These are phyloP conservation scores for Hyperopisus bebe DNA, from an alignment of 2,113 vertebrate species.

Conservation along the genomic window DNA sequence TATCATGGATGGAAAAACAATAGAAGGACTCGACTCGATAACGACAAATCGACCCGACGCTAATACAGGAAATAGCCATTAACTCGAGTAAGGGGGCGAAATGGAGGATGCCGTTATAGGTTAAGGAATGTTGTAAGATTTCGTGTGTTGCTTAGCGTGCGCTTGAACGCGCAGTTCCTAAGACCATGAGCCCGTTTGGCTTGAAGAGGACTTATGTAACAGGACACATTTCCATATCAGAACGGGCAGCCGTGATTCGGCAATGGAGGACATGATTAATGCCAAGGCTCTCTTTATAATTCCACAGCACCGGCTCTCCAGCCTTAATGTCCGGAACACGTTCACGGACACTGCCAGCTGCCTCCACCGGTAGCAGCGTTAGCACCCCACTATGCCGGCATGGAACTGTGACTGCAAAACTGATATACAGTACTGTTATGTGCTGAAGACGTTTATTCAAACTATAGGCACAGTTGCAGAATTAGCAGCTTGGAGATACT, in stretches of 20 bases:
- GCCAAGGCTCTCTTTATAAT: background rate
- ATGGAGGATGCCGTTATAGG: background rate
- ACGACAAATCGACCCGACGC: background rate
- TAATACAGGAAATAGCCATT: background rate
- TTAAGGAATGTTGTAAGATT: background rate
- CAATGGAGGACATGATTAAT: background rate
- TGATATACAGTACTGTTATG: background rate
- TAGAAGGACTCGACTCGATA: background rate
- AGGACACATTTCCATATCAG: background rate
- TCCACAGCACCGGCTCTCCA: background rate
- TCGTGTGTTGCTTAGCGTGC: background rate
- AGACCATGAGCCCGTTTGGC: background rate
- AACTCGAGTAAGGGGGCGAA: no score
- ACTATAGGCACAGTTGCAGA: background rate
- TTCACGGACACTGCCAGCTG: background rate
- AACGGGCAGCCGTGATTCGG: background rate
- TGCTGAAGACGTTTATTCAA: background rate
- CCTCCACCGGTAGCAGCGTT: background rate
- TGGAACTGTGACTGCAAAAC: background rate
- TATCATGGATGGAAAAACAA: background rate
- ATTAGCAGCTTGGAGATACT: background rate
- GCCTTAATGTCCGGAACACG: background rate
- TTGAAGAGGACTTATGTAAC: background rate
- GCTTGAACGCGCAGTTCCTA: background rate
- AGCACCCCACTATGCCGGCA: background rate